phyloP scores from a whole-genome alignment of 2,888 invertebrate species.

The Drosophila kuntzei region DNA sequence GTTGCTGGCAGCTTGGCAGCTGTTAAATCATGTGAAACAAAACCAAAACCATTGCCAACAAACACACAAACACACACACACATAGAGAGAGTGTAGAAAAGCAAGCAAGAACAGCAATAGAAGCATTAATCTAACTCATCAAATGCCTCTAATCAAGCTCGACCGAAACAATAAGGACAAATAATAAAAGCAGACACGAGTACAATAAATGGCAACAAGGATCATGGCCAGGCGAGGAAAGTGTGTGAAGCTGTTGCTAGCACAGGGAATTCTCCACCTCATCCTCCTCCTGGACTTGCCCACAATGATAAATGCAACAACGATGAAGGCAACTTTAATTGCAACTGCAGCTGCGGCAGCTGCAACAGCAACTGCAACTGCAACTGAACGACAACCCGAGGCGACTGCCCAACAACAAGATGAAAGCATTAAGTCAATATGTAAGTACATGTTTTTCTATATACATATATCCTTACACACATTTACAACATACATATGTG shows the following conservation, averaged over 20 bases:
- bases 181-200: constrained; percentile 52
- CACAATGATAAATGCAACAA: constrained; percentile 58
- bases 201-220: constrained; percentile 13
- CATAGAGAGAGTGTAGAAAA: constrained; percentile 1
- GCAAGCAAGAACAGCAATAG: constrained; percentile 14
- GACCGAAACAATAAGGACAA: constrained; percentile 52
- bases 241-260: constrained; percentile 31
- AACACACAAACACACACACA: no score
- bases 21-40: constrained; percentile 48
- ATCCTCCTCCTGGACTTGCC: constrained; percentile 36
- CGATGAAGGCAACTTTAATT: constrained; percentile 57
- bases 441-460: constrained; percentile 55
- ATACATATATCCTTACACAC: constrained; percentile 6
- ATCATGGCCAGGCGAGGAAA: constrained; percentile 53
- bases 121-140: constrained; percentile 59
- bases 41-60: constrained; percentile 4
- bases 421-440: constrained; percentile 63
- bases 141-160: constrained; percentile 66
- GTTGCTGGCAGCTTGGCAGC: constrained; percentile 14
- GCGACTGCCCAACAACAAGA: constrained; percentile 35
- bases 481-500: constrained; percentile 2
- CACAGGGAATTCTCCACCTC: constrained; percentile 21
- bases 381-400: constrained; percentile 39
- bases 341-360: constrained; percentile 33
- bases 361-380: constrained; percentile 34